Base-by-base conservation (phyloP, 2,113 vertebrate species). In the Passer montanus region DNA sequence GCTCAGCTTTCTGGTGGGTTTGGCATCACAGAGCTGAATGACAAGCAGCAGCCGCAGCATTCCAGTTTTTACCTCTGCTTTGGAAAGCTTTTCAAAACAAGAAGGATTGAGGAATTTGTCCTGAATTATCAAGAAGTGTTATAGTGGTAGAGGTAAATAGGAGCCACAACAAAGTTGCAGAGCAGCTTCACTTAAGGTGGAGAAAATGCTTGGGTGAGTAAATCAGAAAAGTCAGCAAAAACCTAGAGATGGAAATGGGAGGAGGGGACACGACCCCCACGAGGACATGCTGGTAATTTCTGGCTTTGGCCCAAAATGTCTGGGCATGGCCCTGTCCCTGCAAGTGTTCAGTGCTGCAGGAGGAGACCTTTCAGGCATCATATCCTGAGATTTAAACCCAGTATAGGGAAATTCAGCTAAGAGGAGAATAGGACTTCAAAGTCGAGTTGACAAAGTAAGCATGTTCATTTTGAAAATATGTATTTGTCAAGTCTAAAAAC, bases 201-300 rank as follows among this genome's bases (percentile, higher is more conserved):
- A 62, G 67, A 79, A 82, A 79, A 59, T 31, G 13, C 9, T 35
- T 72, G 56, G 28, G 35, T 72, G 67, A 74, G 10, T 82, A 88
- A 66, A 67, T 75, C 4, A 53, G 62, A 85, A 75, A 70, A 78
- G 44, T 30, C 27, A 39, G 47, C 16, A 66, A 31, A 81, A 86
- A 60, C 15, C 10, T 8, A 26, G 58, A 56, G 47, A 17, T 62
- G 43, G 15, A 47, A 18, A 5, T 64, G 52, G 13, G 26, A 67
- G 39, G 24, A 56, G n/a, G 7, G 11, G 10, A 43, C 28, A 5
- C 1, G 8, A 46, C 5, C 2, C 11, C 17, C 10, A 7, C 10
- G 19, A 56, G 16, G 11, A 79, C 63, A 76, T 67, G 26, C 21
- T 84, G 67, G 44, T 68, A 15, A 11, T 56, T 78, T 63, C 50